Evolutionary conservation across 2,888 invertebrate genomes (phyloP), one percentile per base, ranked within the genome.

Genomic region (Danaus chrysippus): DNA sequence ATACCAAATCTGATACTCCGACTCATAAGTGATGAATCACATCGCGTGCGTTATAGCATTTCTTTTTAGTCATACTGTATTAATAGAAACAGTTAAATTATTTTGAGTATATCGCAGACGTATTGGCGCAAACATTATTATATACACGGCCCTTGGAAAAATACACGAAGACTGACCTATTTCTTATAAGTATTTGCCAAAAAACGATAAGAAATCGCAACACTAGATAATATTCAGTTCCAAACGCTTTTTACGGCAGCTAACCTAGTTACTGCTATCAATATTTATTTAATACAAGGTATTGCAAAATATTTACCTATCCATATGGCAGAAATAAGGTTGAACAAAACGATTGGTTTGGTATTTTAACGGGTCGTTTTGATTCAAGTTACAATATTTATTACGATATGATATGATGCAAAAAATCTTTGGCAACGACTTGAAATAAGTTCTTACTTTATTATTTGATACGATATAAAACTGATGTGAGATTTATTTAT

Each of bases 191-290:
- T 70, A 78, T 78, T 86, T 82, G 82, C 84, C 78, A 83, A 84
- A 86, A 82, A 76, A 79, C 71, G 88, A 89, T 90, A 89, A 88
- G 81, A 81, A 82, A 84, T 86, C 70, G 87, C 87, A 75, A 79
- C 81, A 83, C 84, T 85, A 86, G 87, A 90, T 86, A 88, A 87
- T 83, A 85, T 90, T 90, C 82, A 84, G 83, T 79, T 80, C 76
- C 81, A 76, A 79, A 81, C 80, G 79, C 76, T 77, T 73, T 82
- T 77, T 82, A 84, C 82, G 76, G 87, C 83, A 84, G 83, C 84
- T 87, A 87, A 87, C 89, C 90, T 87, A 90, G 80, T 79, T 88
- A 79, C 64, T 67, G 77, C 83, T 90, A 90, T 91, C 89, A 77
- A 76, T 83, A 81, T 87, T 86, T 86, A 79, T 80, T 82, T 85